Base-by-base conservation (phyloP, 2,797 vertebrate species). In the Chiroxiphia lanceolata region DNA sequence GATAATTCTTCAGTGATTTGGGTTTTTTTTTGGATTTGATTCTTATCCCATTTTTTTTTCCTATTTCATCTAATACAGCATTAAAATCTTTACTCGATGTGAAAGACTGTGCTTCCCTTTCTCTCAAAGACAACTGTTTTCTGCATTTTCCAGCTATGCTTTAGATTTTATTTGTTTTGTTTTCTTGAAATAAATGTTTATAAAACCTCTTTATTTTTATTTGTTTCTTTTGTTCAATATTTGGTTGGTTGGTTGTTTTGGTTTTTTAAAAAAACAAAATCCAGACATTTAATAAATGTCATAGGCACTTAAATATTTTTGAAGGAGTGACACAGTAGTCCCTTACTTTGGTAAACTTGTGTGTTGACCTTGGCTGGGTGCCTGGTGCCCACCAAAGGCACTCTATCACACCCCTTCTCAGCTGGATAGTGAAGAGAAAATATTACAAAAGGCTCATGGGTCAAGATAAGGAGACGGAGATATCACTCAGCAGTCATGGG, bases 401-500 rank as follows among this genome's bases (percentile, higher is more conserved):
- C 23, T 57, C 6, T 21, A 44, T 70, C 42, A 56, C 19, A 50
- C 19, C 36, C 18, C 34, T 56, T 75, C 21, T 82, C 21, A 36
- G 34, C 22, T 61, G 36, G 48, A 48, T 13, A 42, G 8, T 19
- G 25, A 11, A 47, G 31, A 34, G 2, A 69, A 82, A 69, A 76
- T 27, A 36, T 7, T 42, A 34, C 33, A 6, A 33, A 76, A 48
- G 48, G 2, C 15, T 61, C 31, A 9, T 19, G 10, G 26, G 7
- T 61, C 34, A 36, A 54, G 61, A 27, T 54, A 27, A 6, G 5
- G 25, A 54, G 14, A 44, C 15, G 20, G 13, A 57, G 44, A 13
- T 12, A 68, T 19, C 15, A 56, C 9, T 63, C 34, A 56, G 12
- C 12, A 36, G 17, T 44, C 42, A 36, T 0, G 0, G 27, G 13